phyloP scores from a whole-genome alignment of 1,140 invertebrate genomes.

The Heterodera carotae region DNA sequence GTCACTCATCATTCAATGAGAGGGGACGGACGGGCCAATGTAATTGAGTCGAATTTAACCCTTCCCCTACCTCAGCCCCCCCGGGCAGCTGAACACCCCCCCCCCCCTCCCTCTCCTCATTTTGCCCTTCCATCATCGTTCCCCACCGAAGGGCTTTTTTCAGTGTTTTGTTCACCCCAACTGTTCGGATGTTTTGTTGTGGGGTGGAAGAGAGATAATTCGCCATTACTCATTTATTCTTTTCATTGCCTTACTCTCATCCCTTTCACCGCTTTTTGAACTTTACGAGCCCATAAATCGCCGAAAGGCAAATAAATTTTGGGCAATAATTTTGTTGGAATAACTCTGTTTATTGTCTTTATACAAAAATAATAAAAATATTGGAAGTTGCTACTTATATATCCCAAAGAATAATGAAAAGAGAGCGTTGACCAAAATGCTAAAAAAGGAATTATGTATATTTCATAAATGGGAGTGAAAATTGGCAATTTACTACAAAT shows the following conservation, averaged over 20 bases:
- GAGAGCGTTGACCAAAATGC: not conserved
- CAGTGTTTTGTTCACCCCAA: not conserved
- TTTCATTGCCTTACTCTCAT: not conserved
- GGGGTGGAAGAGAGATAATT: not conserved
- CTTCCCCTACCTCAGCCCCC: no score
- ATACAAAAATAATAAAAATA: no score
- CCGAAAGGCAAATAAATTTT: not conserved
- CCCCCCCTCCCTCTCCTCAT: no score
- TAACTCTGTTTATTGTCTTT: no score
- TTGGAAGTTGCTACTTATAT: no score
- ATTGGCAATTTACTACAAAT: not conserved
- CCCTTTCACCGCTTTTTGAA: conserved; percentile 3
- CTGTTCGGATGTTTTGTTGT: not conserved
- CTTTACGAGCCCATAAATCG: not conserved
- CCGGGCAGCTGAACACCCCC: no score
- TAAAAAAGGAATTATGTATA: not conserved
- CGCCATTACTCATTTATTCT: conserved; percentile 1
- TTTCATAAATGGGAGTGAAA: not conserved
- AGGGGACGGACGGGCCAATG: no score
- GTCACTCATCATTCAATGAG: not conserved
- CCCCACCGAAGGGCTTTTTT: no score
- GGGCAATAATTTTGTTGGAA: not conserved
- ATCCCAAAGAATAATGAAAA: no score
- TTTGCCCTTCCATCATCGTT: no score
- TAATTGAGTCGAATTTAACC: no score